Evolutionary conservation across 2,113 vertebrate species (phyloP), one percentile per base, ranked within the genome.

Genomic region (Heterochromis multidens): DNA sequence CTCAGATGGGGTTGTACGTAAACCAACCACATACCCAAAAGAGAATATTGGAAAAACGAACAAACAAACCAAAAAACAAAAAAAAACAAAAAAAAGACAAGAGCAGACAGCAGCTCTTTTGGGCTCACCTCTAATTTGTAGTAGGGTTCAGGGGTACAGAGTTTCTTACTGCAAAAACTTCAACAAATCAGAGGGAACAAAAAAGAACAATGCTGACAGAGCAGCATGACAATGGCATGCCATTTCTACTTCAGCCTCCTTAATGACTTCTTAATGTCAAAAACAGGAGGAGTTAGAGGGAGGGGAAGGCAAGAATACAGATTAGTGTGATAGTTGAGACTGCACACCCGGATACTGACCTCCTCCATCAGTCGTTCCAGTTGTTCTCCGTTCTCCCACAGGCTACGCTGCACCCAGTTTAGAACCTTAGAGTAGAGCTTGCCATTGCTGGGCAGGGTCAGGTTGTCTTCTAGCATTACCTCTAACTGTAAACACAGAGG

Each of bases 401-500:
- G 96, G 96, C 98, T 98, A 77, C 97, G 97, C 95, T 99, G 99
- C 88, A 99, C 98, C 99, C 99, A 99, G 96, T 96, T 98, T 93
- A 99, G 98, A 96, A 99, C 98, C 96, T 99, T 99, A 60, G 97
- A 97, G 93, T 99, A 99, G 81, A 99, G 94, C 95, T 99, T 99
- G 94, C 98, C 98, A 54, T 99, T 99, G 95, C 97, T 98, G 92
- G 99, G 99, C 93, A 99, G 96, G 77, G 96, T 96, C 90, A 98
- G 96, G 94, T 97, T 98, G 94, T 99, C 98, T 96, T 99, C 99
- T 82, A 99, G 97, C 96, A 99, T 97, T 90, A 99, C 97, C 97
- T 99, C 99, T 95, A 99, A 96, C 99, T 99, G 94, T 58, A 93
- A 82, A 87, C 82, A 92, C 63, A 92, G 87, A 88, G 9, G 1